phyloP scores from a whole-genome alignment of 1,140 invertebrate species.

The Drosophila lini region DNA sequence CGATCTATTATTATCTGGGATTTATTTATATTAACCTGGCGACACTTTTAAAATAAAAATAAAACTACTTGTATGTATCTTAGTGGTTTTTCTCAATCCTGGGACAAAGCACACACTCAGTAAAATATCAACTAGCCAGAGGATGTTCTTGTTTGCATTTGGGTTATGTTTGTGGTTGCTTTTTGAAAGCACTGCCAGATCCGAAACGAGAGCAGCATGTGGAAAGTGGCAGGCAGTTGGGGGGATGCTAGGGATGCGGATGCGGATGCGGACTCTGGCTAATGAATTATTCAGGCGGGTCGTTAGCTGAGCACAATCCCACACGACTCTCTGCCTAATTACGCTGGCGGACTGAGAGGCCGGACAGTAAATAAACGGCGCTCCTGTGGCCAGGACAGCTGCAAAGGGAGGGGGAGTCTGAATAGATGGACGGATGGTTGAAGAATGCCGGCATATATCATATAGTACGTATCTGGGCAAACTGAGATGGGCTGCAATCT shows the following conservation, averaged over 20 bases:
- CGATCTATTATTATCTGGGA: background rate
- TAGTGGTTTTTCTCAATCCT: conserved; percentile 15
- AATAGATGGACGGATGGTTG: conserved; percentile 17
- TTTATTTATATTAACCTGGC: background rate
- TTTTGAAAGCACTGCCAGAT: conserved; percentile 44
- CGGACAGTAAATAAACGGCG: conserved; percentile 52
- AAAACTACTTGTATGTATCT: conserved; percentile 1
- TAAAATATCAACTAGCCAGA: conserved; percentile 39
- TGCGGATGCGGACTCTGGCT: conserved; percentile 36
- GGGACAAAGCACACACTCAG: conserved; percentile 18
- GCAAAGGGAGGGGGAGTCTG: background rate
- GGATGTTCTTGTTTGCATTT: conserved; percentile 65
- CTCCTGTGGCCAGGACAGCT: conserved; percentile 16
- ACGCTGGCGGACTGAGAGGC: conserved; percentile 46
- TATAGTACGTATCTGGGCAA: conserved; percentile 20
- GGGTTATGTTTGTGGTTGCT: conserved; percentile 63
- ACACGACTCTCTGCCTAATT: conserved; percentile 63
- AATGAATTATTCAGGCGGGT: conserved; percentile 75
- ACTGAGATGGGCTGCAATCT: conserved; percentile 52
- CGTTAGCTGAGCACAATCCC: conserved; percentile 61
- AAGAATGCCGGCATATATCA: conserved; percentile 20
- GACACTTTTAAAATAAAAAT: background rate
- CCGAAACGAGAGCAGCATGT: conserved; percentile 13
- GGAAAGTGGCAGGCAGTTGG: conserved; percentile 13
- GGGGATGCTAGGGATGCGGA: background rate